Base-by-base conservation (phyloP, 92 coral and sea anemone genomes). In the Porites evermanni region DNA sequence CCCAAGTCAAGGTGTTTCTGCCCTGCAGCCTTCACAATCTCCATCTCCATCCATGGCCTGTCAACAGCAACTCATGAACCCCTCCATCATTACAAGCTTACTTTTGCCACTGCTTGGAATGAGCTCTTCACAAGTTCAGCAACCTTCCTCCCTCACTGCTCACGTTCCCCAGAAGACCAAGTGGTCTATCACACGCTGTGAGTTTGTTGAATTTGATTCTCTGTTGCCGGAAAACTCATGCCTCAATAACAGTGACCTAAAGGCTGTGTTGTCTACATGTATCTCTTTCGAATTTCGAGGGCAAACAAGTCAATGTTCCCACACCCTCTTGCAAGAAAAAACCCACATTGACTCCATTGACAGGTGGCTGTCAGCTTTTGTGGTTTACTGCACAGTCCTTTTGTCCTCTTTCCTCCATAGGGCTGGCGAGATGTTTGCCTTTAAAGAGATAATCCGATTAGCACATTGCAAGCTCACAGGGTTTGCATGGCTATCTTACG, bases 161-260 rank as follows among this genome's bases (percentile, higher is more conserved):
- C 21, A 61, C n/a, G 0, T 61, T 17, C 5, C 19, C 1, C 4
- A 13, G 13, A 61, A 61, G 20, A 61, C 66, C 66, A 61, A 17
- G 19, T 20, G 14, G 19, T 17, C 66, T 12, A 61, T 61, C 66
- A 5, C 17, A 61, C 0, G 66, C 66, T 0, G 66, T 61, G 19
- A 61, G 66, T 61, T 12, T n/a, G 19, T 61, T 12, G 66, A 61
- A n/a, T 9, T 61, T 61, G 66, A 61, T 61, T 61, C 6, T 13
- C 14, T 17, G 66, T n/a, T 61, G 73, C 73, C 51, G 29, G 73
- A 69, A 69, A 69, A 69, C 51, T 69, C 73, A 16, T 69, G 7
- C 53, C 73, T 21, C 3, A 29, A 1, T 18, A 8, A 23, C 0
- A 24, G 12, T 51, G 52, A 29, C 0, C 73, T 69, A n/a, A n/a